Base-by-base conservation (phyloP, 2,888 invertebrate genomes). In the Tinea semifulvella region DNA sequence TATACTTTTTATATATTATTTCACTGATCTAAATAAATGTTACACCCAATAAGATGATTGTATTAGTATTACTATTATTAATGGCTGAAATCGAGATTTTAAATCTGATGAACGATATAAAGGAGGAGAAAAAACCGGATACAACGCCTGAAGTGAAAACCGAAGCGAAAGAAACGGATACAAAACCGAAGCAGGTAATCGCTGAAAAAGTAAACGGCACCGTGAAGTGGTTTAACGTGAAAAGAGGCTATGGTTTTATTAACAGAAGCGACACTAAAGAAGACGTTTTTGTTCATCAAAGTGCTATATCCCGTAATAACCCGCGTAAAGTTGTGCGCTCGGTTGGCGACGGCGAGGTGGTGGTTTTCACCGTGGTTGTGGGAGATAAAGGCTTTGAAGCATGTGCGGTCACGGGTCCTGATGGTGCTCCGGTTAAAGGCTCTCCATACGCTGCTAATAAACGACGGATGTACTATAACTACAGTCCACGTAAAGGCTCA, bases 231-330 rank as follows among this genome's bases (percentile, higher is more conserved):
- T 92, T 92, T 82, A 92, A 92, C 71, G 91, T 92, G 48, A 91
- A 91, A 75, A 90, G 90, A 75, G 91, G 95, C 64, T 96, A 95
- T 79, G 95, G 95, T 64, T 96, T 96, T 77, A 95, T 96, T 68
- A 94, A 94, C 79, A 87, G 90, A 87, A 90, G 91, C 81, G 95
- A 95, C 84, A 94, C 92, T 67, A 92, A 93, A 82, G 94, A 94
- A 81, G 96, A 96, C 82, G 94, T 96, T 53, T 96, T 96, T 83
- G 95, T 96, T 58, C 96, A 96, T 82, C 94, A 94, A 84, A 87
- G 92, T 53, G 95, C 95, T 63, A 95, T 96, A 60, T 84, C 88
- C 47, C 94, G 92, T 76, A 96, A 96, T 84, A 96, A 96, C 74
- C 94, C 94, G 48, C 89, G 89, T 62, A 96, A 96, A 76, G 91